Conservation (phyloP, 2,797 vertebrate species). For the Acrossocheilus fasciatus region DNA sequence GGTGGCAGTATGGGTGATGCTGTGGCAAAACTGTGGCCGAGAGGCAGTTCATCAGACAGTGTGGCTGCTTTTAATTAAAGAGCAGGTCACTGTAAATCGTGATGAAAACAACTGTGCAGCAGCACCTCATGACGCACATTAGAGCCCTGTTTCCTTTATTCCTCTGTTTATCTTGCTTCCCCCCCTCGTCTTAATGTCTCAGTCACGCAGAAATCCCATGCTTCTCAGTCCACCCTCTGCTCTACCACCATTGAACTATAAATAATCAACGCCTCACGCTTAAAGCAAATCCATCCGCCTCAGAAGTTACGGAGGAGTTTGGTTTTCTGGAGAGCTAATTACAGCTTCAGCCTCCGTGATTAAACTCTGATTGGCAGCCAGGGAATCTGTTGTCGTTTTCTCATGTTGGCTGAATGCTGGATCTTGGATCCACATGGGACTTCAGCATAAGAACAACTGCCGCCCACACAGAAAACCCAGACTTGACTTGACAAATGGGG, state of each 20-base stretch:
- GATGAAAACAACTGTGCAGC: slow-evolving; percentile 28
- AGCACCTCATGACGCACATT: slow-evolving; percentile 41
- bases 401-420: slow-evolving; percentile 18
- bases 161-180: background rate
- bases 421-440: slow-evolving; percentile 16
- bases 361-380: slow-evolving; percentile 33
- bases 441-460: slow-evolving; percentile 38
- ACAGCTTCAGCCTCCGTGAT: slow-evolving; percentile 41
- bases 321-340: slow-evolving; percentile 44
- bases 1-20: background rate
- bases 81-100: slow-evolving; percentile 39
- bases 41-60: slow-evolving; percentile 32
- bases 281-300: slow-evolving; percentile 24
- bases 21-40: slow-evolving; percentile 13
- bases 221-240: background rate
- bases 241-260: slow-evolving; percentile 16
- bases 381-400: slow-evolving; percentile 29
- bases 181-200: background rate
- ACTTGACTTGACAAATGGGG: slow-evolving; percentile 28
- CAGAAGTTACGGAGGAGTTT: slow-evolving; percentile 43
- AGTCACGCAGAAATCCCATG: slow-evolving; percentile 12
- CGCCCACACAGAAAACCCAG: slow-evolving; percentile 38
- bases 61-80: slow-evolving; percentile 47
- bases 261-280: slow-evolving; percentile 24
- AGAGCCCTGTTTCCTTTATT: slow-evolving; percentile 2